Evolutionary conservation across 2,797 vertebrate species (phyloP), one percentile per base, ranked within the genome.

Genomic region (Gallirallus australis): DNA sequence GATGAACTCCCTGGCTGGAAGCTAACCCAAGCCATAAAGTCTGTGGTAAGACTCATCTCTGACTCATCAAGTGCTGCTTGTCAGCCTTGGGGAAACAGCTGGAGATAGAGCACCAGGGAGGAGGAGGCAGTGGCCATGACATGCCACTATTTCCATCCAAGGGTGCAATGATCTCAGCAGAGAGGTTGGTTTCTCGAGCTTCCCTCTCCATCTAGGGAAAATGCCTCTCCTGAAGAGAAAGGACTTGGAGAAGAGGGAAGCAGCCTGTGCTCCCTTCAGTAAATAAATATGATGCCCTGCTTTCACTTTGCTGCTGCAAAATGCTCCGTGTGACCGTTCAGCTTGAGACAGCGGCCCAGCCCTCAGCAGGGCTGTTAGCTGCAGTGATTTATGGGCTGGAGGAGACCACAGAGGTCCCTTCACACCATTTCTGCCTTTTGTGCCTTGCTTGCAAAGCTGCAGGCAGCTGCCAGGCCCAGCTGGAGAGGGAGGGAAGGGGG

Each of bases 91-190:
- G 71, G 63, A 53, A 78, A 21, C 53, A 65, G 94, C 94, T 86
- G 76, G 76, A 85, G 89, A 63, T 5, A 1, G 15, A 93, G 82
- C 53, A 31, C 47, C 83, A 25, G 79, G 0, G 0, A 78, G 75
- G 47, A 79, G 53, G 33, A 70, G 45, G 61, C 63, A 25, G 28
- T 1, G 4, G 40, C 69, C 1, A 1, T 1, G 2, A 9, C 0
- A 0, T 66, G 71, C 68, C n/a, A 27, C 3, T 0, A 15, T 78
- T 86, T 69, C 70, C 48, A 56, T 59, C 66, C 39, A 15, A 82
- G 73, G 73, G 35, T 37, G 33, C 63, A 42, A 6, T 21, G 77
- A 81, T 31, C 69, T 69, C 76, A 69, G 81, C 3, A 6, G 24
- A 71, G 15, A 65, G 42, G 54, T 86, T 8, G 0, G 12, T 42